Evolutionary conservation across 2,113 vertebrate genomes (phyloP), one percentile per base, ranked within the genome.

Genomic region (Cyanoliseus patagonus): DNA sequence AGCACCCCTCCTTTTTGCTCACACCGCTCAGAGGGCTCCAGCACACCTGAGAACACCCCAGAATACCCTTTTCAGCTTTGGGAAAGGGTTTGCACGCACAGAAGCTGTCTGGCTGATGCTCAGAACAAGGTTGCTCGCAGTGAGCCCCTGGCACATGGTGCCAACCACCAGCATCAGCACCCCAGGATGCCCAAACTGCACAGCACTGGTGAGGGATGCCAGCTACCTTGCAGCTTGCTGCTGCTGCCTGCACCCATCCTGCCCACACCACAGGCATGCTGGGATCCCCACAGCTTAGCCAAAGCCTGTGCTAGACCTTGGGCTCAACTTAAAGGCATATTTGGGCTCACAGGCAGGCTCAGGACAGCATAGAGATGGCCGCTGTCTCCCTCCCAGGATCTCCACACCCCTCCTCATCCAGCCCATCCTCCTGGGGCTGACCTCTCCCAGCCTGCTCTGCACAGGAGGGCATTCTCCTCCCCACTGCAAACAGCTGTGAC

Each of bases 391-490:
- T 88, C 59, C 46, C 86, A 86, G 75, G 61, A 86, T 88, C 46
- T 62, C 63, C 0, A 0, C 72, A 85, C 83, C 41, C 37, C 77
- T 91, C 49, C 86, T 94, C 89, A 92, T 74, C 68, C 79, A 23
- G 25, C 53, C 66, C 31, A 77, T 89, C 49, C 70, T 83, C 49
- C 68, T 12, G 3, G 77, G 90, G 69, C 92, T 97, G 95, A 97
- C 93, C 93, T 94, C 94, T 95, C 93, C 88, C 94, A 93, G 88
- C 86, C 85, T 70, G 31, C 0, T 27, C 86, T 83, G 75, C 78
- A 79, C 83, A 95, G 88, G 88, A 92, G 94, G 88, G 94, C 94
- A 95, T 95, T 92, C 91, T 95, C 83, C 81, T 93, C 89, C 88
- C 46, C 75, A 44, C 49, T 37, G 39, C 68, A 84, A 90, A 86